phyloP scores from a whole-genome alignment of 2,888 invertebrate genomes.

The Elmis aenea region DNA sequence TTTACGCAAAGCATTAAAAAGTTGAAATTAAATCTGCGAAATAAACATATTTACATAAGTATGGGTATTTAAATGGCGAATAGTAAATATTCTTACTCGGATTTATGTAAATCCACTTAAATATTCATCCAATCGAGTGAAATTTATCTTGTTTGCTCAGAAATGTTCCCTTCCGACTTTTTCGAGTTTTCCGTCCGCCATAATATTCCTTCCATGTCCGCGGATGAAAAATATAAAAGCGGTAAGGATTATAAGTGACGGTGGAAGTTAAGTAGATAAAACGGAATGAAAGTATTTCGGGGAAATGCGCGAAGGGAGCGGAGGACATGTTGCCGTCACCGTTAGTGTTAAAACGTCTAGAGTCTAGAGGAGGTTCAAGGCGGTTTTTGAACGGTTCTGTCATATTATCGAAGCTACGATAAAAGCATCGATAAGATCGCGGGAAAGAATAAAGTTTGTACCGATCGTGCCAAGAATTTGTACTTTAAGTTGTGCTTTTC shows the following conservation, averaged over 20 bases:
- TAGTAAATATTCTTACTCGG: too few relatives aligned
- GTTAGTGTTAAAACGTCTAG: conserved; percentile 21
- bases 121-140: conserved; percentile 4
- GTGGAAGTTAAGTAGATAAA: conserved; percentile 22
- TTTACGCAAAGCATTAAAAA: too few relatives aligned
- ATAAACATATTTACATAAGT: too few relatives aligned
- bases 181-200: conserved; percentile 9
- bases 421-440: conserved; percentile 25
- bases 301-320: conserved; percentile 18
- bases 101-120: too few relatives aligned
- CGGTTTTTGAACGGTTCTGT: conserved; percentile 21
- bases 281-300: conserved; percentile 20
- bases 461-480: conserved; percentile 25
- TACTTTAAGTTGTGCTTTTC: conserved; percentile 24
- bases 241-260: conserved; percentile 22
- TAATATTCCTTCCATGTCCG: conserved; percentile 16
- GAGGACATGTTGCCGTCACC: conserved; percentile 15
- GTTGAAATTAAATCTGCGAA: too few relatives aligned
- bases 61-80: too few relatives aligned
- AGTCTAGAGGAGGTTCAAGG: too few relatives aligned
- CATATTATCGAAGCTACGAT: conserved; percentile 23
- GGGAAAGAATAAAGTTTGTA: conserved; percentile 25
- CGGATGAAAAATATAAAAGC: conserved; percentile 21
- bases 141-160: conserved; percentile 9
- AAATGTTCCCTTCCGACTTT: conserved; percentile 9